Evolutionary conservation across 2,888 invertebrate species (phyloP), one percentile per base, ranked within the genome.

Genomic region (Periphyllus acericola): DNA sequence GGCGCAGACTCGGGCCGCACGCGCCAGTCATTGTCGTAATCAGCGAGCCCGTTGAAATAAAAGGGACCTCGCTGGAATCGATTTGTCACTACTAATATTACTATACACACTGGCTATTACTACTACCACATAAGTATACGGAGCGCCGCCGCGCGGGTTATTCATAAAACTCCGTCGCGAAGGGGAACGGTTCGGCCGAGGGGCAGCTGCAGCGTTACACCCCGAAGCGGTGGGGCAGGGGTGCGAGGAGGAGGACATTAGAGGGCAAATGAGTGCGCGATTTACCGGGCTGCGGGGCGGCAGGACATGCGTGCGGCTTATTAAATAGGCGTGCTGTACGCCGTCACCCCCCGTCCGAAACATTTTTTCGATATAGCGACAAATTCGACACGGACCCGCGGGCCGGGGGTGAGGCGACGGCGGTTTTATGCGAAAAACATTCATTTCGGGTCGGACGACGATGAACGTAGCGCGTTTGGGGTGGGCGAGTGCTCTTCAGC

Each of bases 351-450:
- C 72, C 9, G 32, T 34, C 46, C 46, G n/a, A 40, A 86, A 85
- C 25, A 76, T 84, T 76, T 84, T 85, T 85, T 60, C 40, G 80
- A 86, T 71, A 34, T 81, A 72, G 87, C 80, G 74, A 87, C 74
- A 74, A 74, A 87, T 80, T 80, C 74, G 87, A 80, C 87, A 80
- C 87, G 80, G 80, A 40, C 80, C 60, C 40, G 34, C 0, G 11
- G 52, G 40, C 29, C 32, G 60, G 60, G 29, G 36, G 76, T 8
- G 75, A 68, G 29, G 71, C 0, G 72, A 78, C 3, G 79, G 71
- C 34, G n/a, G 85, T 87, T 87, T 80, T 80, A 55, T 71, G 87
- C 87, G 87, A 87, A 80, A 80, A 81, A 87, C 87, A 87, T 87
- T 87, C 87, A 40, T 87, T 80, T 80, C 55, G 34, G 68, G 52